Evolutionary conservation across 1,140 invertebrate species (phyloP), one percentile per base, ranked within the genome.

Genomic region (Chrysoperla carnea): DNA sequence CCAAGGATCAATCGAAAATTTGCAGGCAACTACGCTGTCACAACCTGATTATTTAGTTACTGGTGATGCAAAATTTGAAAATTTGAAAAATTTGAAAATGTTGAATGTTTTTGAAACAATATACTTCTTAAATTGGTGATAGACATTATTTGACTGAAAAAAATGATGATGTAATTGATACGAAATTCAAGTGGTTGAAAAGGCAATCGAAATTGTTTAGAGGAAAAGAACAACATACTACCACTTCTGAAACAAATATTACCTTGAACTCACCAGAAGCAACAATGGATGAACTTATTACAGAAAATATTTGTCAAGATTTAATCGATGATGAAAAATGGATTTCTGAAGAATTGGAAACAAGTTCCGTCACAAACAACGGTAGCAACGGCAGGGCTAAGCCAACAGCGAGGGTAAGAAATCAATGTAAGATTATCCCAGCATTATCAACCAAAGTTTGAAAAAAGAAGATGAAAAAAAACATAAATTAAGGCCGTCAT

Each of bases 41-140:
- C 74, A 81, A 43, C 82, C 82, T 0, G 75, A 78, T 51, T 73
- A 73, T 46, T 62, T 74, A 6, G 72, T 87, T 1, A 70, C 42
- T 23, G 2, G 11, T 31, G 37, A 23, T 9, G n/a, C n/a, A n/a
- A n/a, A n/a, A n/a, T n/a, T n/a, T n/a, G n/a, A n/a, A n/a, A n/a
- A n/a, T n/a, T n/a, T 31, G 29, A 7, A 31, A 31, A 31, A 31
- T 31, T 56, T 91, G 2, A 81, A 83, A 52, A 66, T 81, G 37
- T 63, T 91, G 17, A 88, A 89, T 57, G 76, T 87, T 14, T 91
- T 90, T 55, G 81, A 86, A 51, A 79, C 84, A n/a, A n/a, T 89
- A 84, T 55, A 85, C 83, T 37, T 67, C 87, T 37, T 86, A 91
- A 68, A 78, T 92, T 31, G 86, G 85, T 37, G 86, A 92, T 64